phyloP scores from a whole-genome alignment of 2,888 invertebrate genomes.

The Mythimna pallens region DNA sequence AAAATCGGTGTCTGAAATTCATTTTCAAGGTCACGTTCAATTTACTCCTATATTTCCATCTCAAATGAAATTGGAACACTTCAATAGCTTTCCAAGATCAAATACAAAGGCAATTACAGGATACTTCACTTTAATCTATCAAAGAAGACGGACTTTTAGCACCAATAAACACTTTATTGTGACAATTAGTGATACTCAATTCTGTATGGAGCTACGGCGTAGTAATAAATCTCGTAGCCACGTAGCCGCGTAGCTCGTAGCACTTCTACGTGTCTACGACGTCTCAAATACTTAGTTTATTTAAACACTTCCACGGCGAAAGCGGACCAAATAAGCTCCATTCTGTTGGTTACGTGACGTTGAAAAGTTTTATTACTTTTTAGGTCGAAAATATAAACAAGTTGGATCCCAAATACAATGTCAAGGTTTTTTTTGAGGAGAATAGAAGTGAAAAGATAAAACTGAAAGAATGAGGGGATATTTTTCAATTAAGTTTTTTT shows the following conservation, averaged over 20 bases:
- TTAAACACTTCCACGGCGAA: conserved; percentile 59
- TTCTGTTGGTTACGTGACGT: conserved; percentile 53
- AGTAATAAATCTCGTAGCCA: conserved; percentile 79
- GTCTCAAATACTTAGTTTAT: conserved; percentile 67
- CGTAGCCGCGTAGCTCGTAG: conserved; percentile 70
- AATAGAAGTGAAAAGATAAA: background rate
- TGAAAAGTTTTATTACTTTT: conserved; percentile 51
- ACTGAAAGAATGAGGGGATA: background rate
- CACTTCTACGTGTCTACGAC: conserved; percentile 65
- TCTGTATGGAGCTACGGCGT: conserved; percentile 71
- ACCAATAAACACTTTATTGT: conserved; percentile 67
- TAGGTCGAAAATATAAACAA: conserved; percentile 18
- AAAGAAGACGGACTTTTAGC: conserved; percentile 52
- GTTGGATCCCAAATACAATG: background rate
- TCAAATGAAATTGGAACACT: conserved; percentile 23
- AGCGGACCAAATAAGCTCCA: conserved; percentile 52
- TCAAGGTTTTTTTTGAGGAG: background rate
- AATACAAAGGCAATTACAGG: conserved; percentile 51
- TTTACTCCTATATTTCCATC: conserved; percentile 15
- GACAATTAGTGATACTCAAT: conserved; percentile 67
- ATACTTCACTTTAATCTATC: conserved; percentile 60
- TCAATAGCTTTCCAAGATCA: conserved; percentile 17
- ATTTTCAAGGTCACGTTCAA: conserved; percentile 13
- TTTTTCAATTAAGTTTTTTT: background rate
- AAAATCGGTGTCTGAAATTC: conserved; percentile 3